Base-by-base conservation (phyloP, 1,140 invertebrate species). In the Brachionus manjavacas region DNA sequence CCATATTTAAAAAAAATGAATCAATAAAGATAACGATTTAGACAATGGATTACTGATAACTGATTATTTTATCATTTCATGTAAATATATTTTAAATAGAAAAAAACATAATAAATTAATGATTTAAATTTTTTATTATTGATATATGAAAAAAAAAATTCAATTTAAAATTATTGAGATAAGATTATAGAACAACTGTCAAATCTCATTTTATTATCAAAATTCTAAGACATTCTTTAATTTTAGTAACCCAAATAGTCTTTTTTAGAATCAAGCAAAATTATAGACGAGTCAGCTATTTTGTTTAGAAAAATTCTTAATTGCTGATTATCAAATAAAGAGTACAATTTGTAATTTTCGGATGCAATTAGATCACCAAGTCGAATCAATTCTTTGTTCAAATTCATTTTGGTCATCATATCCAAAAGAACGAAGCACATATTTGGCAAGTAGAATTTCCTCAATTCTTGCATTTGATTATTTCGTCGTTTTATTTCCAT, bases 361-460 rank as follows among this genome's bases (percentile, higher is more conserved):
- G 92, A 92, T 8, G 94, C 92, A 78, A 97, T 90, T 70, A 94
- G 90, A 89, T 96, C 93, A 4, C 94, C 92, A 9, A 97, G 87
- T 87, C 94, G 92, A 20, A 96, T 88, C 87, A 94, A 94, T 87
- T 94, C 93, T 49, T 92, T 91, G 86, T 94, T 93, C 85, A 94
- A 92, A 85, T 92, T 92, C 86, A 93, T 94, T 85, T 92, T 91
- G 64, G 92, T 92, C 87, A 97, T 91, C 7, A 97, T 93, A 66
- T 92, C 93, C 85, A 94, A 92, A 4, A 97, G 90, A 9, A 97
- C 90, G 64, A 95, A 90, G 4, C 92, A 92, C 64, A 95, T 91
- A 91, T 87, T 87, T 4, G 95, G 95, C 86, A 98, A 92, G 87
- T 94, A 95, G 8, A 94, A 90, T 85, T 93, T 92, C 79, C 95